Evolutionary conservation across 1,140 invertebrate genomes (phyloP).

Genomic region (Probaryconus sp.): DNA sequence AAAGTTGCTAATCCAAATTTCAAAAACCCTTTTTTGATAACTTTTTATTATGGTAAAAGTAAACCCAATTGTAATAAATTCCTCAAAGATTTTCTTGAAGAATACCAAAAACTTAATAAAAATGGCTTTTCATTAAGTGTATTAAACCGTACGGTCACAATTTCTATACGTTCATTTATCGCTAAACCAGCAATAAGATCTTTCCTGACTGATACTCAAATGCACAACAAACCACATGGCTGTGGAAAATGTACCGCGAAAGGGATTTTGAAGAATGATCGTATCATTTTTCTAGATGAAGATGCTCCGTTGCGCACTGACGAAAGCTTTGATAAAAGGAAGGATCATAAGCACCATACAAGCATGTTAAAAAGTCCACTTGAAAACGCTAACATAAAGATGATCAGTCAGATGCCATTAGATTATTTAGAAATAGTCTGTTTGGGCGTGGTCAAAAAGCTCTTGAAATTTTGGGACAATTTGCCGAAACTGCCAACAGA

Average conservation of each 20-base stretch:
- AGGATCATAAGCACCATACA: neutral
- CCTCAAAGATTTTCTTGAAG: neutral
- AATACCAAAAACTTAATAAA: neutral
- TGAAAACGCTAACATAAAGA: neutral
- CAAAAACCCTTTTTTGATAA: neutral
- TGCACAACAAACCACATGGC: slow-evolving; percentile 2
- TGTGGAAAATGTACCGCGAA: slow-evolving; percentile 4
- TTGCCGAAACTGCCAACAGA: neutral
- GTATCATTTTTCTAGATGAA: slow-evolving; percentile 9
- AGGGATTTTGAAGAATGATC: neutral
- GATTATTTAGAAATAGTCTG: slow-evolving; percentile 1
- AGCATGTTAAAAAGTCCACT: slow-evolving; percentile 8
- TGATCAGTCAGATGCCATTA: slow-evolving; percentile 9
- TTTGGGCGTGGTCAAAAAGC: slow-evolving; percentile 4
- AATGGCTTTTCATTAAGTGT: neutral
- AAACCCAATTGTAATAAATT: neutral
- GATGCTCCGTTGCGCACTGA: slow-evolving; percentile 9
- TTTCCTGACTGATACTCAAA: neutral
- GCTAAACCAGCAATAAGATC: neutral
- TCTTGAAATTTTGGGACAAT: neutral
- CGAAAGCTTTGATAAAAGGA: neutral
- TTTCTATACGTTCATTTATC: neutral
- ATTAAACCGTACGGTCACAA: neutral
- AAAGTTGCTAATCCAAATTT: neutral
- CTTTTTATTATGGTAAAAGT: neutral